Evolutionary conservation across 2,888 invertebrate species (phyloP).

Genomic region (Amblyteles armatorius): DNA sequence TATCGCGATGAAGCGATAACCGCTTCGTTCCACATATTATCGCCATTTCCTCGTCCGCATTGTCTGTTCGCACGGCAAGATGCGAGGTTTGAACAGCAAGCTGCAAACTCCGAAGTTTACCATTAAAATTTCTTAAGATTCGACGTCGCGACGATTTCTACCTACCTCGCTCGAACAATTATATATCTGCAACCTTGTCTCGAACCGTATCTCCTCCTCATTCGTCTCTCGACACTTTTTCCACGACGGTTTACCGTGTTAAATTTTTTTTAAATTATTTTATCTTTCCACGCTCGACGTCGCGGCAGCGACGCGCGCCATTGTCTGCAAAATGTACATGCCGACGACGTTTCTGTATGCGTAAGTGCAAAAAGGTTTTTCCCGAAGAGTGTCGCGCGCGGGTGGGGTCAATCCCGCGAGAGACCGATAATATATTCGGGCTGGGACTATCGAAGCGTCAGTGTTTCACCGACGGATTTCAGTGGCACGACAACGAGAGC

Average conservation of each 20-base stretch:
- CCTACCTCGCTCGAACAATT: not conserved
- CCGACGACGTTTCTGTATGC: not conserved
- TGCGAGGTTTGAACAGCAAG: not conserved
- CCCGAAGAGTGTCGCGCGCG: conserved; percentile 7
- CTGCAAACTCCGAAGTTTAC: not conserved
- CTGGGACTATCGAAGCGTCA: conserved; percentile 33
- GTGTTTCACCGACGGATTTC: conserved; percentile 35
- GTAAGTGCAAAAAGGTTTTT: conserved; percentile 13
- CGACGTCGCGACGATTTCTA: conserved; percentile 31
- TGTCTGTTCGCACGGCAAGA: not conserved
- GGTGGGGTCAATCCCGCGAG: conserved; percentile 42
- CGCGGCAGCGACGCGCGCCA: not conserved
- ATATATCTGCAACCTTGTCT: conserved; percentile 32
- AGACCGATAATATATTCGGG: conserved; percentile 49
- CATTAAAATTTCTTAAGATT: not conserved
- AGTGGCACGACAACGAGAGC: not conserved
- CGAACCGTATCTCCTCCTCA: conserved; percentile 10
- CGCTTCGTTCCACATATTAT: not conserved
- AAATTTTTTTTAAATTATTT: conserved; percentile 7
- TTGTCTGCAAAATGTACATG: not conserved
- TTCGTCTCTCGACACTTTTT: conserved; percentile 19
- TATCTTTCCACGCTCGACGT: conserved; percentile 6
- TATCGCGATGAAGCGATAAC: not conserved
- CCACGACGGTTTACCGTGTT: not conserved
- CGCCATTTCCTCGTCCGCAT: not conserved